A percentile compares a stretch with the other conserved stretches of the same genome.
Evolutionary conservation across 2,797 vertebrate genomes (phyloP).

Genomic region (Neosilurus hyrtlii): DNA sequence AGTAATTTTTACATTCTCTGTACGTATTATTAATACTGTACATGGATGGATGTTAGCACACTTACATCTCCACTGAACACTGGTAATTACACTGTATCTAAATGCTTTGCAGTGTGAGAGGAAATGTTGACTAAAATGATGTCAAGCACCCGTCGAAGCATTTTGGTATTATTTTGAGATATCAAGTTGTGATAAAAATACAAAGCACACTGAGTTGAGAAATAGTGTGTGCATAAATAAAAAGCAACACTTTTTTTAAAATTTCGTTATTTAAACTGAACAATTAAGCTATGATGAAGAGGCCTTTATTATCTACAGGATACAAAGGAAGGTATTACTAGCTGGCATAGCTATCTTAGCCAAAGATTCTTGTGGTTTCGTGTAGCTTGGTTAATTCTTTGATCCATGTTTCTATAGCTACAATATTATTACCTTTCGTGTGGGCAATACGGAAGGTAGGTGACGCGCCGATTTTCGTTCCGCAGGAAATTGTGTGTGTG

Average conservation of each 20-base stretch:
- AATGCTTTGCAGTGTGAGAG: not conserved
- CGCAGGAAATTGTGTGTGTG: no score
- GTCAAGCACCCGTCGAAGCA: not conserved
- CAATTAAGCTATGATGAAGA: not conserved
- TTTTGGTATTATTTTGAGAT: not conserved
- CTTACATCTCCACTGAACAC: not conserved
- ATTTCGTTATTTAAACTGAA: not conserved
- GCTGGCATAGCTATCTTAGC: not conserved
- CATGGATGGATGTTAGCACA: not conserved
- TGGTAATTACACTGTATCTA: not conserved
- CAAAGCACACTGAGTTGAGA: not conserved
- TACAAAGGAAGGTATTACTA: not conserved
- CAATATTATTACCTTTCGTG: no score
- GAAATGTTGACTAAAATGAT: not conserved
- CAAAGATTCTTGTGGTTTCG: not conserved
- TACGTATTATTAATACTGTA: slow-evolving; percentile 2
- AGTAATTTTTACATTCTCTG: not conserved
- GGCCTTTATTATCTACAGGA: not conserved
- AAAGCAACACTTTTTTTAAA: not conserved
- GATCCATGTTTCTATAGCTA: not conserved
- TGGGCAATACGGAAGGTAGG: no score
- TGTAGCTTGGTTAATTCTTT: not conserved
- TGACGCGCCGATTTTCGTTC: no score
- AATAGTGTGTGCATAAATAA: not conserved
- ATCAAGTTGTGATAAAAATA: not conserved